Conservation (phyloP, 2,113 vertebrate genomes). For the Circaetus cinerascens region DNA sequence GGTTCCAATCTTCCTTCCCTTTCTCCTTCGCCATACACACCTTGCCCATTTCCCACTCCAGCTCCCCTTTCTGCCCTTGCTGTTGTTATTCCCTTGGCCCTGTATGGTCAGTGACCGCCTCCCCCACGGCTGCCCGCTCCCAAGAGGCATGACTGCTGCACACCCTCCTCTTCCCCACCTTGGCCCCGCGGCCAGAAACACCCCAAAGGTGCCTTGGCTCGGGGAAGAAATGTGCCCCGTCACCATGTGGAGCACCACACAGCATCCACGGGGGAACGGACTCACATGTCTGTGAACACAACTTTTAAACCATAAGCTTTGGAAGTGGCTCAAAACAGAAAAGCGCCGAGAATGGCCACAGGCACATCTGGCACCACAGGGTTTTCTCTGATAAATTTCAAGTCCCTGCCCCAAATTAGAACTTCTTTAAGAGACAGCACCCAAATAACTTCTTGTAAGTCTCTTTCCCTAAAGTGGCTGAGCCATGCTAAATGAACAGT, state of each 20-base stretch:
- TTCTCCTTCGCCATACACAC: background rate
- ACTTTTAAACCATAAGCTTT: background rate
- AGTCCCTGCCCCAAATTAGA: background rate
- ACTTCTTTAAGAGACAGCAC: background rate
- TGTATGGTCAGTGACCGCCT: rapidly evolving
- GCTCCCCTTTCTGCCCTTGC: background rate
- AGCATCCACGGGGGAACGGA: background rate
- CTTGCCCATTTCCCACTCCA: background rate
- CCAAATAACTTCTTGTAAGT: too few species aligned
- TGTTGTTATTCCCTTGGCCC: background rate
- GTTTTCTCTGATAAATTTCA: background rate
- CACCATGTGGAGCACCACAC: background rate
- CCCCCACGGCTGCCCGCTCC: background rate
- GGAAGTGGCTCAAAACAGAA: background rate
- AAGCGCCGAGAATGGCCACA: background rate
- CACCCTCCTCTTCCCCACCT: background rate
- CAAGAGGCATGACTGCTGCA: background rate
- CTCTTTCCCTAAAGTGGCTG: background rate
- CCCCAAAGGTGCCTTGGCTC: background rate
- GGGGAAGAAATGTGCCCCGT: background rate
- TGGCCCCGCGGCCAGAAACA: background rate
- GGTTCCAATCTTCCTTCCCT: background rate
- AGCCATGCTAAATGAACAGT: background rate
- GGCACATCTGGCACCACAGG: background rate
- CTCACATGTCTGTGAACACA: background rate